Base-by-base conservation (phyloP, 1,140 invertebrate species). In the Drosophila lowei region DNA sequence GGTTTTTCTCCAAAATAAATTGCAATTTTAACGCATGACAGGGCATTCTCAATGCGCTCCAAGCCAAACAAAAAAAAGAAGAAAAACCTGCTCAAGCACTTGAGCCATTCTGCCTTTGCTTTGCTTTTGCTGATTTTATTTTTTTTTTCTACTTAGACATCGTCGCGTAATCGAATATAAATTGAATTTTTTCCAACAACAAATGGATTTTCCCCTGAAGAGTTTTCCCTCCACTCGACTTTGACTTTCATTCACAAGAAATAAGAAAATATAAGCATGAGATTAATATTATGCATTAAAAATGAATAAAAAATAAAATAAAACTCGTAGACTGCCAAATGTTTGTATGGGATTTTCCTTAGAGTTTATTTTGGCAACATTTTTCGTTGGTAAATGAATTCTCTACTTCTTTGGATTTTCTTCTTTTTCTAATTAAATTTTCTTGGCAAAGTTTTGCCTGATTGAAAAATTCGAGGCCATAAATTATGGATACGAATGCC, bases 21-120 rank as follows among this genome's bases (percentile, higher is more conserved):
- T 85, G 77, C 81, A 85, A 85, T 85, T 85, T 85, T 80, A 86
- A 85, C 81, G 81, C 81, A 85, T 85, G 81, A 85, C 77, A 61
- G 55, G 72, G 65, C 83, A 74, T 70, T 85, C 61, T 85, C 77
- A 85, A 85, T 81, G 58, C 76, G 76, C 70, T 78, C 42, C 72
- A 67, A 74, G 47, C 61, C 25, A 15, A 28, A 25, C 3, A 25
- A 5, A 25, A 25, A 23, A 41, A 30, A 46, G 15, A 30, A 38
- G 13, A 52, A 50, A 8, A 50, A 60, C 52, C 18, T 44, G 67
- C 44, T 9, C 28, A 72, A 61, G 80, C 68, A 56, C 72, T 84
- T 80, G 58, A 81, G 79, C 76, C 64, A 57, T 68, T 70, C 44
- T 70, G 34, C 34, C 11, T 38, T 13, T 38, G 34, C 34, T 38